Base-by-base conservation (phyloP, 2,113 vertebrate genomes). In the Melanostigma gelatinosum region DNA sequence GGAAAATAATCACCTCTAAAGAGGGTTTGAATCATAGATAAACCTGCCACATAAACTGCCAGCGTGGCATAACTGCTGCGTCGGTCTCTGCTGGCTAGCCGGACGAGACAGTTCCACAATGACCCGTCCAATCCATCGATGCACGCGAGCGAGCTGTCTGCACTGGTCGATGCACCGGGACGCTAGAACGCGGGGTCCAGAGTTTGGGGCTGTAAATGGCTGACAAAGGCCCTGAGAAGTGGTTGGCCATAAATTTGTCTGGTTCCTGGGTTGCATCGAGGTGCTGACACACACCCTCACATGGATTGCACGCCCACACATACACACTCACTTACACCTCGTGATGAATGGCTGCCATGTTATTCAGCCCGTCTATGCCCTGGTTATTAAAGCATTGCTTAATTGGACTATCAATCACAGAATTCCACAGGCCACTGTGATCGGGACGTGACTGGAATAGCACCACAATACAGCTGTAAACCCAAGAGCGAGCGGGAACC, bases 371-470 rank as follows among this genome's bases (percentile, higher is more conserved):
- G 86, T 91, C 87, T 85, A 84, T 88, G 89, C 87, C 85, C 88
- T 79, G 77, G 92, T 94, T 94, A 95, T 95, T 94, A 94, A 93
- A 93, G 77, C 71, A 62, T 12, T 55, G 70, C 84, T 89, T 95
- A 93, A 94, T 91, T 94, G 92, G 89, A 93, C 93, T 79, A 94
- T 93, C 91, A 92, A 93, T 95, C 93, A 94, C 75, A 5, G 9
- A 80, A 86, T 90, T 91, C 80, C 77, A 85, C 42, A 64, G 87
- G 79, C 82, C 62, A 85, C 77, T 58, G 58, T 24, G 27, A 15
- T 27, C 27, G 4, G 24, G 55, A 29, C 55, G 55, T 58, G 55
- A 58, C 55, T 15, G 55, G 55, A 58, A 58, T 58, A 6, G 55
- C 71, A n/a, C 15, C 16, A 77, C 68, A 81, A 84, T 58, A 68